A percentile compares a stretch with the other conserved stretches of the same genome.
Evolutionary conservation across 2,797 vertebrate species (phyloP).

Genomic region (Gouania willdenowi): DNA sequence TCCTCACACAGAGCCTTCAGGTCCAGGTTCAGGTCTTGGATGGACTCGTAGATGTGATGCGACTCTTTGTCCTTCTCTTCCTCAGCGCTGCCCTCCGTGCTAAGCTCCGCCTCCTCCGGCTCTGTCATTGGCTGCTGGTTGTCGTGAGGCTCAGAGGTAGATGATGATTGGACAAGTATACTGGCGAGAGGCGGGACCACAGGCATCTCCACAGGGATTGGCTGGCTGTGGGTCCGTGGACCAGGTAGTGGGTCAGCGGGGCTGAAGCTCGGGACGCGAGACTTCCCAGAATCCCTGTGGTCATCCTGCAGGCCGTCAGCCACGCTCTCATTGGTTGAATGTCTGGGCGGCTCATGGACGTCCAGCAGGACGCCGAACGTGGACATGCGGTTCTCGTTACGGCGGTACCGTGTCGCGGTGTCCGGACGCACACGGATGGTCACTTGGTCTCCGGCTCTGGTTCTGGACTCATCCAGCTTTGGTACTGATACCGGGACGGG

Average conservation of each 20-base stretch:
- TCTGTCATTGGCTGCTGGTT: constrained; percentile 6
- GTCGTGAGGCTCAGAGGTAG: background rate
- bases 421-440: constrained; percentile 60
- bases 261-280: constrained; percentile 61
- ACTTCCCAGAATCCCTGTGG: constrained; percentile 21
- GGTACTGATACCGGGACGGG: constrained; percentile 11
- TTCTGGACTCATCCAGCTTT: constrained; percentile 43
- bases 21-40: constrained; percentile 72
- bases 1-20: constrained; percentile 35
- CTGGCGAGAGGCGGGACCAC: constrained; percentile 1
- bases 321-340: constrained; percentile 1
- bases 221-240: constrained; percentile 21
- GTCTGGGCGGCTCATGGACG: constrained; percentile 33
- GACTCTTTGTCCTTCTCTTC: constrained; percentile 41
- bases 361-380: constrained; percentile 71
- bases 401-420: constrained; percentile 19
- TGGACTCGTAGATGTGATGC: constrained; percentile 78
- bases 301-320: constrained; percentile 6
- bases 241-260: constrained; percentile 52
- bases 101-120: background rate
- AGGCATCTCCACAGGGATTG: constrained; percentile 60
- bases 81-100: too few relatives aligned
- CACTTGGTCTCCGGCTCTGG: constrained; percentile 58
- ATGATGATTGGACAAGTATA: background rate
- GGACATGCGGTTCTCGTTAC: constrained; percentile 76